Base-by-base conservation (phyloP, 2,888 invertebrate genomes). In the Camptogramma bilineatum region DNA sequence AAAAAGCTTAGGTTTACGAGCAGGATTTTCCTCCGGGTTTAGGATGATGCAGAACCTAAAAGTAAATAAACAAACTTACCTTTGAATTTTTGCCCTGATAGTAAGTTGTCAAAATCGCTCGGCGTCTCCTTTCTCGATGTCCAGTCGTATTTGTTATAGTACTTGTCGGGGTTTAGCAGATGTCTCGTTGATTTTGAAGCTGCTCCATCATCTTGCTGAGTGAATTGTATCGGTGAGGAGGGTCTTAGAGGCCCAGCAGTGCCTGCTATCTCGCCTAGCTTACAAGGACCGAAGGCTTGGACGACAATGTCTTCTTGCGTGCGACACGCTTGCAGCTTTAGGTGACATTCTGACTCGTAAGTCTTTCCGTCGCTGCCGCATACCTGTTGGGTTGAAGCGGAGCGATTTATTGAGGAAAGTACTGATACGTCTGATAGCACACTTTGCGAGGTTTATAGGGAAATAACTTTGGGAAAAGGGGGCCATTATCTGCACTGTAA, bases 171-270 rank as follows among this genome's bases (percentile, higher is more conserved):
- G 54, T 96, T 95, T 68, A 96, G 91, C 52, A 97, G 92, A 87
- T 97, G 97, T 78, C 97, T 94, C 8, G 97, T 97, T 10, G 97
- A 96, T 87, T 97, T 97, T 17, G 96, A 96, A 1, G 96, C 96
- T 62, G 95, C 95, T 48, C 95, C 94, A 77, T 96, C 96, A 69
- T 96, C 96, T 57, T 96, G 96, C 82, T 97, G 96, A 1, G 97
- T 97, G 84, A 96, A 97, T 77, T 96, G 96, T 75, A 96, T 95
- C 2, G 96, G 95, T 0, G 96, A 96, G 73, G 96, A 96, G n/a
- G 96, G 95, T 71, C 96, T 94, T 9, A 95, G 94, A 0, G 97
- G 97, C 77, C 95, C 96, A 71, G 96, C 96, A 4, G 97, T 97
- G 65, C 96, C 96, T 61, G 95, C 94, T 69, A 95, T 88, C 79